Base-by-base conservation (phyloP, 2,113 vertebrate species). In the Platysteira castanea region DNA sequence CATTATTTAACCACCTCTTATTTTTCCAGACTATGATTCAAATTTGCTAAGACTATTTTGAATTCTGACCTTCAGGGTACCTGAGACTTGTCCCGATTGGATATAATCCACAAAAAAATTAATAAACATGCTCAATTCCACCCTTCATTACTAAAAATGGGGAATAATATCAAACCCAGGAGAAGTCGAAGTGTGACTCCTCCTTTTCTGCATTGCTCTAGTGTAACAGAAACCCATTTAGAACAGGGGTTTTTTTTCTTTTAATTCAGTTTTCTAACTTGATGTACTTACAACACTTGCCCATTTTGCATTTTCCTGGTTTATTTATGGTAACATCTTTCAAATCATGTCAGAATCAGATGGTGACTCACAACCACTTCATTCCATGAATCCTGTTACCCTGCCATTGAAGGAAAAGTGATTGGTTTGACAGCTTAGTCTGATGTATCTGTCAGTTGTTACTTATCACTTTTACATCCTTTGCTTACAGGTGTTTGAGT, bases 401-500 rank as follows among this genome's bases (percentile, higher is more conserved):
- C 63, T 86, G 83, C 60, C 42, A 63, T 39, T 88, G 83, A 93
- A 81, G 64, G 76, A 77, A 93, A 74, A 5, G 22, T 88, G 85
- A 94, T 90, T 88, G 68, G 71, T 78, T 95, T 95, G 90, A 92
- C 90, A 95, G 83, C 68, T 84, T 16, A 88, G 86, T 54, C 71
- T 88, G 83, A 96, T 95, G 60, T 70, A 90, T 95, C 92, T 95
- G 86, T 54, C 92, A 94, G 78, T 46, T 91, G 82, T 88, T 87
- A 79, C 92, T 93, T 96, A 94, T 88, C 64, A 81, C 35, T 93
- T 90, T 74, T 92, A 84, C 49, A 95, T 95, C 86, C 88, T 84
- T 90, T 95, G 89, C 89, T 94, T 95, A 96, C 94, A 90, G 75
- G 68, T 95, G 64, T 23, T 84, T 90, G 76, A 93, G 63, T 88